phyloP scores from a whole-genome alignment of 2,888 invertebrate genomes.

The Spialia ferax region DNA sequence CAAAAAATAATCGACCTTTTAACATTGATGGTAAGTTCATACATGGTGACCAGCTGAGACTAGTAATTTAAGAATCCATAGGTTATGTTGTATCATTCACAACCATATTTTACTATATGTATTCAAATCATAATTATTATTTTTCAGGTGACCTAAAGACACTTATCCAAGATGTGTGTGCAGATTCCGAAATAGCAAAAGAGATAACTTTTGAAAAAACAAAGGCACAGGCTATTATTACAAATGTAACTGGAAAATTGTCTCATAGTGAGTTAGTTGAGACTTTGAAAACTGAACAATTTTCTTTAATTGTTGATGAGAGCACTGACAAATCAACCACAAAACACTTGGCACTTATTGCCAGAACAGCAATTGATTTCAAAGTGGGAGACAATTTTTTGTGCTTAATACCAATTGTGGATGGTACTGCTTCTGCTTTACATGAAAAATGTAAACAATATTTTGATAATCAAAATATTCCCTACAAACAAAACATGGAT shows the following conservation, averaged over 20 bases:
- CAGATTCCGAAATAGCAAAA: neutral
- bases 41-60: too few species aligned
- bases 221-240: constrained; percentile 41
- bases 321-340: constrained; percentile 44
- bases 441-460: too few species aligned
- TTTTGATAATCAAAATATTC: too few species aligned
- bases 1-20: neutral
- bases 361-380: constrained; percentile 34
- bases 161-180: neutral
- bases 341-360: constrained; percentile 46
- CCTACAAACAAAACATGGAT: too few species aligned
- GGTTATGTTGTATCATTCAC: too few species aligned
- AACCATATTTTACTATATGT: too few species aligned
- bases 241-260: constrained; percentile 44
- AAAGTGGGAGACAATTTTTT: neutral
- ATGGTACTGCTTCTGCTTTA: too few species aligned
- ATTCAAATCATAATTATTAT: too few species aligned
- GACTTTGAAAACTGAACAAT: constrained; percentile 40
- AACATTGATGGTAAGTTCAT: neutral
- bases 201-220: neutral
- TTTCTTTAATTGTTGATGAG: constrained; percentile 44
- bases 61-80: too few species aligned
- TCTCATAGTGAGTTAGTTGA: constrained; percentile 40
- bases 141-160: neutral
- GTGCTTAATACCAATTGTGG: too few species aligned